phyloP scores from a whole-genome alignment of 1,140 invertebrate genomes.

The Acyrthosiphon pisum region DNA sequence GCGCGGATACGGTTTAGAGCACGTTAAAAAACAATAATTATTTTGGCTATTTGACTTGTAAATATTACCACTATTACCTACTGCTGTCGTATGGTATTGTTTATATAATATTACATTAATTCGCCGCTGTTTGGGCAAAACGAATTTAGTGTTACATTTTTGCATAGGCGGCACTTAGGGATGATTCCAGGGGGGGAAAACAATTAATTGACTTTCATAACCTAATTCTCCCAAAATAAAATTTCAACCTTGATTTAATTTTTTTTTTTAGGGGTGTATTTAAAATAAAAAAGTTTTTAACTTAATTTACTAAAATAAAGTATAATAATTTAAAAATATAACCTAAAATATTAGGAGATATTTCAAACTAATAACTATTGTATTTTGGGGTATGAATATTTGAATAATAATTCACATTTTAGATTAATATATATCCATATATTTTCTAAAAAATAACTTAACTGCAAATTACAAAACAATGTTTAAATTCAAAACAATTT shows the following conservation, averaged over 20 bases:
- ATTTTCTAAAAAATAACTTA: too few relatives aligned
- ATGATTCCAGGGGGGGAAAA: not conserved
- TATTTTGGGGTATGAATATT: too few relatives aligned
- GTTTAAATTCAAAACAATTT: too few relatives aligned
- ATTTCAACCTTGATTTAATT: not conserved
- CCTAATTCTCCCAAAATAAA: not conserved
- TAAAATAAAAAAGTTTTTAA: too few relatives aligned
- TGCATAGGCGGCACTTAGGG: not conserved
- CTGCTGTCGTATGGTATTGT: not conserved
- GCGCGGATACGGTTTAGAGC: not conserved
- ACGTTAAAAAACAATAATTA: not conserved
- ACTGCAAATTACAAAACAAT: too few relatives aligned
- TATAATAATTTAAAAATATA: too few relatives aligned
- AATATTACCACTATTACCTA: not conserved
- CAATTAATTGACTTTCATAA: conserved; percentile 14
- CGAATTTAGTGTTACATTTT: not conserved
- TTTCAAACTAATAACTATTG: too few relatives aligned
- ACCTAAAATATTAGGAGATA: too few relatives aligned
- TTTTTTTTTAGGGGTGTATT: conserved; percentile 9
- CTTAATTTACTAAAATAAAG: too few relatives aligned
- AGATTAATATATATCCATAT: too few relatives aligned
- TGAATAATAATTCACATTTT: too few relatives aligned
- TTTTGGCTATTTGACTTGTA: not conserved
- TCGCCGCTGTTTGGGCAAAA: not conserved
- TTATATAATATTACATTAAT: not conserved